Conservation (phyloP, 2,888 invertebrate species). For the Leptarthrus brevirostris region DNA sequence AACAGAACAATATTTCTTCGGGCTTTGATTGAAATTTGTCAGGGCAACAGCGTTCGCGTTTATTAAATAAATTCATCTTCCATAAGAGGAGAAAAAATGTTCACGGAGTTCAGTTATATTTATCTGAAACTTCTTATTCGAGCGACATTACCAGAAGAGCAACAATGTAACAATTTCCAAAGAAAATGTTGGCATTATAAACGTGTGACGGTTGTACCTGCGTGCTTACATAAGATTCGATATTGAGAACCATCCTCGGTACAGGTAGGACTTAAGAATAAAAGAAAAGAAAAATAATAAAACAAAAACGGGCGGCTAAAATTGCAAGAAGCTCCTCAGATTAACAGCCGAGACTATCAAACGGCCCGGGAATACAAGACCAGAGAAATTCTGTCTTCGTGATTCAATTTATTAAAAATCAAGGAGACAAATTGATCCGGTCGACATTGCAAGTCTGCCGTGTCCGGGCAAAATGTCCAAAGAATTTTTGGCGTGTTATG, state of each 20-base stretch:
- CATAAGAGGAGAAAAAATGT: neutral
- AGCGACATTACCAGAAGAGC: neutral
- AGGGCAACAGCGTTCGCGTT: conserved; percentile 20
- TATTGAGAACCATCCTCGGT: neutral
- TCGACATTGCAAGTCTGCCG: conserved; percentile 10
- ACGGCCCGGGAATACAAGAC: neutral
- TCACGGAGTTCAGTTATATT: conserved; percentile 9
- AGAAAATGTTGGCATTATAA: conserved; percentile 18
- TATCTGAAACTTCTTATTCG: neutral
- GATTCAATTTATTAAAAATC: conserved; percentile 37
- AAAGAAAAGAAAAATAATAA: neutral
- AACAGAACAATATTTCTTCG: too few relatives aligned
- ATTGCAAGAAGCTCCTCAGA: neutral
- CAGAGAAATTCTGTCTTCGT: neutral
- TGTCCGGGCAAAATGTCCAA: neutral
- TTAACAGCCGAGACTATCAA: neutral
- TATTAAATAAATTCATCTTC: conserved; percentile 40
- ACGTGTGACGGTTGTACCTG: neutral
- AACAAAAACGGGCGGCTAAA: conserved; percentile 16
- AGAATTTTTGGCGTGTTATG: too few relatives aligned
- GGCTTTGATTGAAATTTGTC: conserved; percentile 23
- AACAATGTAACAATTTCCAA: neutral
- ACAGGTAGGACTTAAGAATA: neutral
- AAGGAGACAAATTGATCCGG: conserved; percentile 40
- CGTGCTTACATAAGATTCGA: conserved; percentile 29